Base-by-base conservation (phyloP, 2,113 vertebrate species). In the Microcebus tavaratra region DNA sequence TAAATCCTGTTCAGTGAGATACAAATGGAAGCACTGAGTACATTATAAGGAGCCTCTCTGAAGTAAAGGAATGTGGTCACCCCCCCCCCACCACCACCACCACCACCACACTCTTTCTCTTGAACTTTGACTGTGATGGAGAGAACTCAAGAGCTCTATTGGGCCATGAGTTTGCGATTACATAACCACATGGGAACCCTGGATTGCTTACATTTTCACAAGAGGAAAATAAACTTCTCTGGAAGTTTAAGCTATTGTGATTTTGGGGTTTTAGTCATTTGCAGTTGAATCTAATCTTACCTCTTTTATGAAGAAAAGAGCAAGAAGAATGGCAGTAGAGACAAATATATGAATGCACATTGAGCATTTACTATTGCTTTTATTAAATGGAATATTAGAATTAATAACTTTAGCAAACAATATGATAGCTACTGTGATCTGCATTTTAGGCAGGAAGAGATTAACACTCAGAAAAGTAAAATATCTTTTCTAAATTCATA, bases 391-490 rank as follows among this genome's bases (percentile, higher is more conserved):
- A 9, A 48, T 42, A 13, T 55, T 76, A 17, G 23, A 63, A 81
- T 91, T 79, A 79, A 87, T 72, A 65, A n/a, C 12, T 13, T 53
- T 20, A 82, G 27, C 8, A 36, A 53, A 68, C 13, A 36, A 31
- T 34, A 20, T 9, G 7, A 85, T 3, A 63, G 1, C 20, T 48
- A 39, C 21, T 36, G 1, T 34, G 13, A 48, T 55, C 9, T 3
- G 3, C 15, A 70, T 36, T 65, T 81, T 65, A 65, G 11, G 34
- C 57, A 90, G 65, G 8, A 86, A 11, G 34, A 75, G 27, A 57
- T 45, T 90, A 34, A 86, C 13, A 48, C 25, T 88, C 31, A 31
- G 21, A 94, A 94, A 61, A 15, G 7, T 42, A 20, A 57, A 96
- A 23, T 91, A 7, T 53, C 9, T 82, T 31, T 57, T 27, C 57